Evolutionary conservation across 1,140 invertebrate genomes (phyloP), one percentile per base, ranked within the genome.

Genomic region (Drosophila navojoa): DNA sequence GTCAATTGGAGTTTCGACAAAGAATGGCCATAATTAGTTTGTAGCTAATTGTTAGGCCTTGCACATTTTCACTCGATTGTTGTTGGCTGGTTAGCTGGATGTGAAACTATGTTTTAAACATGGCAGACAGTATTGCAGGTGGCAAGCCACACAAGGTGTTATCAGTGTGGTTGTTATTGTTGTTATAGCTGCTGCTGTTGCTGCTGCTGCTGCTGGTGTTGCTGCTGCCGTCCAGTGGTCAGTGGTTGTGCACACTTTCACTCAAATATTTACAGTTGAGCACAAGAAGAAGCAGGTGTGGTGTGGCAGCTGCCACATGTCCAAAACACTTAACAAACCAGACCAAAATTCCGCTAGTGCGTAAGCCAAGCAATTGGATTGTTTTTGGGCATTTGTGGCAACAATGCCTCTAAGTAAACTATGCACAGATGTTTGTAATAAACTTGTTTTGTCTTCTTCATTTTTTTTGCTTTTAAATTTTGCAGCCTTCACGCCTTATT

Each of bases 401-500:
- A 29, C 27, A 29, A 29, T 0, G 27, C 27, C 27, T 40, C 22
- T 47, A 49, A 70, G 35, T 47, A 25, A 50, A 57, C 52, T 67
- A 52, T 44, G 13, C 16, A 50, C 45, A 60, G 71, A 63, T 62
- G 35, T 16, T 57, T 50, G 9, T 15, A 35, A 35, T 35, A 35
- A 7, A 35, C 7, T 42, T 42, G 27, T 15, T 44, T 44, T 22
- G 19, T 22, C 4, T 15, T 5, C n/a, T n/a, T n/a, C 3, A 32
- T 3, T 32, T 7, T 9, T 45, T 44, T 7, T 44, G 0, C 16
- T 16, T 15, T 19, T 42, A 10, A 15, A 66, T 38, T n/a, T 90
- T 82, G 15, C 86, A 92, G 91, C 80, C 55, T 76, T 92, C 15
- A 90, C 91, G 19, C 91, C 91, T 16, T 92, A 92, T 76, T 68